A percentile compares a stretch with the other conserved stretches of the same genome.
Conservation (phyloP, 2,888 invertebrate genomes). For the Drosophila kuntzei region DNA sequence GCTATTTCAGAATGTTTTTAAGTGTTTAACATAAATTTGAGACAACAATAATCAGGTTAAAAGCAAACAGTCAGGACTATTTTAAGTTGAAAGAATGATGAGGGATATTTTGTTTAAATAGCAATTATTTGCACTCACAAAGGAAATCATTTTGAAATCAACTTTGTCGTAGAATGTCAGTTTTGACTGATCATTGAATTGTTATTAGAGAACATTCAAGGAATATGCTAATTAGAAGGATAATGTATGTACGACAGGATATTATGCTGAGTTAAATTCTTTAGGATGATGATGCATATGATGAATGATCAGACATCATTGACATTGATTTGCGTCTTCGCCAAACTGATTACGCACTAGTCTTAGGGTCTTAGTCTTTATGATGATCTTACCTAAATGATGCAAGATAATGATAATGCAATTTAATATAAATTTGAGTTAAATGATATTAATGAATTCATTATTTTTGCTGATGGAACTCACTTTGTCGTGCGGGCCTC, state of each 20-base stretch:
- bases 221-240: too few relatives aligned
- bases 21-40: neutral
- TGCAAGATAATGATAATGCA: conserved; percentile 7
- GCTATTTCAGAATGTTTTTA: neutral
- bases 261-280: too few relatives aligned
- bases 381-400: conserved; percentile 19
- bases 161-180: too few relatives aligned
- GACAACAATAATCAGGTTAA: neutral
- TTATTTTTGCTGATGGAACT: neutral
- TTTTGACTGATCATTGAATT: too few relatives aligned
- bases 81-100: neutral
- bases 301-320: conserved; percentile 3
- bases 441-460: neutral
- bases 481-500: neutral
- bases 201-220: too few relatives aligned
- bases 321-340: neutral
- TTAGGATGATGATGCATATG: neutral
- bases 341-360: neutral
- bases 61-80: neutral
- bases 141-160: too few relatives aligned
- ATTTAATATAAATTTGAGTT: conserved; percentile 2
- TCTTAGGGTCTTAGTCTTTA: neutral
- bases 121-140: too few relatives aligned
- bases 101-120: too few relatives aligned
- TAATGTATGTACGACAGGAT: too few relatives aligned